Evolutionary conservation across 1,140 invertebrate genomes (phyloP).

Genomic region (Drosophila quadrilineata): DNA sequence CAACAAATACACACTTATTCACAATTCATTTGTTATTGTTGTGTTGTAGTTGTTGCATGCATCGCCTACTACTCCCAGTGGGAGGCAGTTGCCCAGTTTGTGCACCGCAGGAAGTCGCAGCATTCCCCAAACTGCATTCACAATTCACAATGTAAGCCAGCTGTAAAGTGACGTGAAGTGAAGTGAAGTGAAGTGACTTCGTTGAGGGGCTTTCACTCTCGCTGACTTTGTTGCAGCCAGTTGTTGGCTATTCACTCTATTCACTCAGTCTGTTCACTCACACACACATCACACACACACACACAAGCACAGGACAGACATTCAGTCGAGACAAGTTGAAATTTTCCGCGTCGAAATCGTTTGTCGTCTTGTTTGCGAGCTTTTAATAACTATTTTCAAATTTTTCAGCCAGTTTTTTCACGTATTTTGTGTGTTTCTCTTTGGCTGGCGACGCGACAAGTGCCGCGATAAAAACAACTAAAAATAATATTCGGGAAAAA

Average conservation of each 20-base stretch:
- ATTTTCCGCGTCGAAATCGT: slow-evolving; percentile 73
- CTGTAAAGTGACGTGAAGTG: slow-evolving; percentile 63
- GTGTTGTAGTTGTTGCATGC: not conserved
- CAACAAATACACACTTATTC: too few relatives aligned
- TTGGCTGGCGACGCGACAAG: slow-evolving; percentile 29
- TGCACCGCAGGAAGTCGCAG: slow-evolving; percentile 60
- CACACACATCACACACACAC: slow-evolving; percentile 15
- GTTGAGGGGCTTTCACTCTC: slow-evolving; percentile 54
- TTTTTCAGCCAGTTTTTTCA: slow-evolving; percentile 39
- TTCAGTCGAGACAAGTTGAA: slow-evolving; percentile 38
- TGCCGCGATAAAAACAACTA: slow-evolving; percentile 22
- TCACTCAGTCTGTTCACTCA: slow-evolving; percentile 51
- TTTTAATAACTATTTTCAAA: slow-evolving; percentile 67
- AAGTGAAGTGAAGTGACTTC: too few relatives aligned
- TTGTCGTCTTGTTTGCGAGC: slow-evolving; percentile 63
- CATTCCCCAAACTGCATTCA: slow-evolving; percentile 31
- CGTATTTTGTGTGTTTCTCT: not conserved
- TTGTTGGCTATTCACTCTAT: too few relatives aligned
- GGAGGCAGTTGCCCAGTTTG: slow-evolving; percentile 42
- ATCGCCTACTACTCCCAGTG: slow-evolving; percentile 24
- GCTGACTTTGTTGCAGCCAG: slow-evolving; percentile 1
- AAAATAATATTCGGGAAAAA: not conserved
- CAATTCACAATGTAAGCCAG: slow-evolving; percentile 64
- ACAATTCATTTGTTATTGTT: not conserved
- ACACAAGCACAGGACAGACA: slow-evolving; percentile 30